Conservation (phyloP, 2,888 invertebrate species). For the Conus canariensis region DNA sequence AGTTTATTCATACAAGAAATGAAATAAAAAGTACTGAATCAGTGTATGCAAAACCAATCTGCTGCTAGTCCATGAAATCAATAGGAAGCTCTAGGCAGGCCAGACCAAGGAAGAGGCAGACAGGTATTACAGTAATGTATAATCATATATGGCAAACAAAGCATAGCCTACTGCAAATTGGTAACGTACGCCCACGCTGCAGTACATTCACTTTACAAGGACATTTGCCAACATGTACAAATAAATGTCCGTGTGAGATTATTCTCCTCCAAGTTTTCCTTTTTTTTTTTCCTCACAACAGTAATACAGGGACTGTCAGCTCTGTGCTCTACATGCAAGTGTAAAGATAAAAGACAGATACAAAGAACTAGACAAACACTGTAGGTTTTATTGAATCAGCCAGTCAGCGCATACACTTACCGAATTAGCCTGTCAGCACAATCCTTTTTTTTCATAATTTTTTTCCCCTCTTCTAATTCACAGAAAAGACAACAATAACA, state of each 20-base stretch:
- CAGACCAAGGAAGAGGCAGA: not conserved
- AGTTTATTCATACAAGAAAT: constrained; percentile 47
- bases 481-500: not conserved
- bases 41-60: constrained; percentile 32
- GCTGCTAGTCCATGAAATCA: constrained; percentile 26
- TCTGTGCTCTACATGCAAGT: not conserved
- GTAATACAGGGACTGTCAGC: not conserved
- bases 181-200: not conserved
- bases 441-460: not conserved
- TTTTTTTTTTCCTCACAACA: not conserved
- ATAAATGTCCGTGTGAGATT: constrained; percentile 10
- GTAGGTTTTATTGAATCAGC: not conserved
- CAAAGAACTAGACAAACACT: not conserved
- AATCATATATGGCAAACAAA: not conserved
- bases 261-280: constrained; percentile 1
- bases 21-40: constrained; percentile 5
- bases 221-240: not conserved
- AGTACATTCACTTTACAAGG: not conserved
- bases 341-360: not conserved
- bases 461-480: not conserved
- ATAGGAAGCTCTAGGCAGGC: not conserved
- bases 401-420: not conserved
- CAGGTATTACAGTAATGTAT: not conserved
- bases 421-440: not conserved
- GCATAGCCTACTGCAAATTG: not conserved